Base-by-base conservation (phyloP, 1,140 invertebrate genomes). In the Pachypsylla venusta region DNA sequence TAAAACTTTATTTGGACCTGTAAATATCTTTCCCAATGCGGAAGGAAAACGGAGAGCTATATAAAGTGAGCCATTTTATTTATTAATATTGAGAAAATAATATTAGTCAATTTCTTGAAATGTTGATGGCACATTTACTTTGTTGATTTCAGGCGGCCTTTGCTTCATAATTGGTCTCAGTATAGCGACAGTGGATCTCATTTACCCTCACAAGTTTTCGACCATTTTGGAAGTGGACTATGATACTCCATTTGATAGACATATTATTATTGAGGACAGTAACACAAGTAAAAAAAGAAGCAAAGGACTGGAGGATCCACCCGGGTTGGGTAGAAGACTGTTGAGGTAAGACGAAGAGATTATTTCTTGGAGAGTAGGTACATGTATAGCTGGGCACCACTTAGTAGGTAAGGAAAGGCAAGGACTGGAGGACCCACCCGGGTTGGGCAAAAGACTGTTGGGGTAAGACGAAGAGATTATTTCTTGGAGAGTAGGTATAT, bases 221-320 rank as follows among this genome's bases (percentile, higher is more conserved):
- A 93, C 90, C 0, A 86, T 93, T 56, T 71, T 95, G 39, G 91
- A 95, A 69, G 88, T 95, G 14, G 89, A 95, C 71, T 93, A 93
- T 68, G 90, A 91, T 67, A 94, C 91, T 1, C 91, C 91, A 0
- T 93, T 93, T 63, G 89, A 93, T 69, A 75, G 89, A 27, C 89
- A 93, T 69, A 87, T 92, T 19, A 90, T 93, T 20, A 87, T 93
- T 53, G 87, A 92, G 65, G 89, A 92, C 69, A 90, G 87, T 64
- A 81, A 85, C 65, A 83, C 79, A n/a, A 75, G 81, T 27, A 76
- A 70, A 74, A 78, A 74, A 66, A 76, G 68, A 71, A 79, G 69
- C 66, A 76, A 78, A 66, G 70, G 74, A 67, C 66, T 83, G 7
- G 82, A 84, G 68, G 81, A 83, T 63, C 78, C 80, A 0, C 71